Base-by-base conservation (phyloP, 64 coral and sea anemone genomes). In the Acropora yongei region DNA sequence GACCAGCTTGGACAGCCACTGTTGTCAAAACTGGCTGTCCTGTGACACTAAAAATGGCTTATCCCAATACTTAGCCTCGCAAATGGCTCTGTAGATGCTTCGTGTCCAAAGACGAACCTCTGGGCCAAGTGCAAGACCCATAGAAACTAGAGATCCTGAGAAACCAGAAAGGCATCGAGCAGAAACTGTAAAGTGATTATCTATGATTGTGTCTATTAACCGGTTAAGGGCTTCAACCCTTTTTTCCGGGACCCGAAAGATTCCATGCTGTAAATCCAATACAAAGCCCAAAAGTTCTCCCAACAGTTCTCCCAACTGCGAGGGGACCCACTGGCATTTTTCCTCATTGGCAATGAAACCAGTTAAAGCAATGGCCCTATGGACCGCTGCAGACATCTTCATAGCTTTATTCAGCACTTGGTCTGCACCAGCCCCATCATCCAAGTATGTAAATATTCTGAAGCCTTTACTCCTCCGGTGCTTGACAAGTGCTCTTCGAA, bases 241-340 rank as follows among this genome's bases (percentile, higher is more conserved):
- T 18, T 30, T 76, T 11, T 10, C 68, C 2, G 79, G 93, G 2
- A 90, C 79, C 72, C 48, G 72, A 78, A 89, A 89, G 19, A 77
- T 89, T 78, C 80, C 72, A 9, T 48, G 7, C 16, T 74, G 69
- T 30, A 94, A 68, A 78, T 89, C 92, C 87, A 89, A 61, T 48
- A 89, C 41, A 84, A 94, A 94, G 7, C 80, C 92, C 50, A 90
- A 68, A 18, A 89, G 87, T 30, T 94, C 80, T 9, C 68, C 87
- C 6, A 57, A 77, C 48, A n/a, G n/a, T n/a, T n/a, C n/a, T n/a
- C n/a, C n/a, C n/a, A n/a, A n/a, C n/a, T 94, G 86, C 5, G 45
- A 39, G 12, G 92, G 92, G 41, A 90, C 80, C 93, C 93, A 94
- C 57, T 85, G 87, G 47, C 87, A 90, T 86, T 94, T 94, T 39